These are phyloP conservation scores for Lineus longissimus DNA, from an alignment of 1,140 invertebrate species.

Conservation along the genomic window DNA sequence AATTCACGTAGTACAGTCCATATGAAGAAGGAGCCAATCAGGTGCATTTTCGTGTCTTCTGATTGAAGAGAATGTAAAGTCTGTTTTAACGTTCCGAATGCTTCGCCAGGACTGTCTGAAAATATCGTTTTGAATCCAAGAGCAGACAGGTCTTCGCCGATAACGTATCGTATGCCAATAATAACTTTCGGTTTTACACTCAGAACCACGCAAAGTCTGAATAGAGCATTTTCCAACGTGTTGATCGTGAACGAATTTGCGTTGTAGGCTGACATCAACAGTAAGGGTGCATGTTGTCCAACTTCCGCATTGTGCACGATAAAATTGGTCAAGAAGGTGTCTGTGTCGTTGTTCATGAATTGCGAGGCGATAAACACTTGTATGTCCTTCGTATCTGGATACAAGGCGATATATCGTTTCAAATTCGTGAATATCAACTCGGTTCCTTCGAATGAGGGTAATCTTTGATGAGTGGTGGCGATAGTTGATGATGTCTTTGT, in stretches of 20 bases:
- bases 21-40: background rate
- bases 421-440: background rate
- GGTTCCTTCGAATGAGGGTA: background rate
- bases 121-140: constrained; percentile 1
- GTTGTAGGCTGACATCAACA: background rate
- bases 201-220: background rate
- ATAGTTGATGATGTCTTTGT: too few species aligned
- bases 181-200: background rate
- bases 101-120: background rate
- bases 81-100: background rate
- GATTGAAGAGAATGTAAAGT: background rate
- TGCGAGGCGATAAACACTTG: background rate
- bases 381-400: background rate
- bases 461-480: background rate
- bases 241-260: background rate
- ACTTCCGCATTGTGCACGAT: background rate
- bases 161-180: background rate
- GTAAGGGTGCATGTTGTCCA: background rate
- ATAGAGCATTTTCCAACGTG: background rate
- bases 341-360: background rate
- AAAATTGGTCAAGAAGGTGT: background rate
- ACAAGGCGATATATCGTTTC: background rate
- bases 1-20: background rate
- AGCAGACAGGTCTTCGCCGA: background rate
- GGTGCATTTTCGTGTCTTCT: background rate